Percentiles rank a stretch among this genome's conserved stretches.
phyloP scores from a whole-genome alignment of 2,113 vertebrate genomes.

The Tor tambroides region DNA sequence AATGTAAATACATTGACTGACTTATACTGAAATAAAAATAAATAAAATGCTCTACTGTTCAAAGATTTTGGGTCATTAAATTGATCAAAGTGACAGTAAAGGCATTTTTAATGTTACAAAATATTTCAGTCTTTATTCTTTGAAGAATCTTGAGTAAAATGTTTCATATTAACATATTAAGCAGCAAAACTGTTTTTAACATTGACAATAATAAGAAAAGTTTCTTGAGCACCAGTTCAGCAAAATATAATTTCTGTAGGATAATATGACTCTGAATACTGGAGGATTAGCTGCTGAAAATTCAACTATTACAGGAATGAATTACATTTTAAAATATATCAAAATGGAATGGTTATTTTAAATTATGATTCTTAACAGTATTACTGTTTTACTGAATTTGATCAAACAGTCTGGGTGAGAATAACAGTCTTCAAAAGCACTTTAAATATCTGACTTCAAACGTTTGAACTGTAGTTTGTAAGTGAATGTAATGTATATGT shows the following conservation, averaged over 20 bases:
- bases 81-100: background rate
- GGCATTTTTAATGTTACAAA: background rate
- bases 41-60: background rate
- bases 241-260: too few species aligned
- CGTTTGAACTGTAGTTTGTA: too few species aligned
- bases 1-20: background rate
- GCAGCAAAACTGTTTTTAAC: too few species aligned
- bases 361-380: background rate
- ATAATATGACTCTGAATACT: too few species aligned
- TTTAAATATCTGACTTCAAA: background rate
- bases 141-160: background rate
- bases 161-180: background rate
- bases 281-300: too few species aligned
- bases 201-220: too few species aligned
- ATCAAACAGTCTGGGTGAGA: background rate
- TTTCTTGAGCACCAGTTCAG: too few species aligned
- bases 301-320: background rate
- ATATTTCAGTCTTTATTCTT: background rate
- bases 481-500: background rate
- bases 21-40: background rate
- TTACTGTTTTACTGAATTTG: background rate
- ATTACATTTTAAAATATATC: background rate
- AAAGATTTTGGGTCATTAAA: background rate
- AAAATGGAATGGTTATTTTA: background rate
- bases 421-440: too few species aligned